phyloP scores from a whole-genome alignment of 1,140 invertebrate genomes.

The Caenorhabditis inopinata region DNA sequence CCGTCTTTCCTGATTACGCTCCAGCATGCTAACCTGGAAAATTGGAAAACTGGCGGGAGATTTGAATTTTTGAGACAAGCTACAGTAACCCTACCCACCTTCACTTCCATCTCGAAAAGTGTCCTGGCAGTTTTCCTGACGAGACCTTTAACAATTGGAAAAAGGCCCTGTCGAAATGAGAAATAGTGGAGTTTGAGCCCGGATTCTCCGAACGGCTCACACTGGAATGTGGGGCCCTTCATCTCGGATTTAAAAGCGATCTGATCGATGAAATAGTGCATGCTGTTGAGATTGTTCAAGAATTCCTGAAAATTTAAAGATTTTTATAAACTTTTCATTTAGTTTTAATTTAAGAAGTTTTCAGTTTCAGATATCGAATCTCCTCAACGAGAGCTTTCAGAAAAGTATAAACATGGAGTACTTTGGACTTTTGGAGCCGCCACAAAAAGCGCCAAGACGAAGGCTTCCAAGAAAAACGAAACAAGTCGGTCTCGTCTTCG shows the following conservation, averaged over 20 bases:
- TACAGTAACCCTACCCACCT: background rate
- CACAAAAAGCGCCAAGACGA: too few species aligned
- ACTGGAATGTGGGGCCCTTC: constrained; percentile 48
- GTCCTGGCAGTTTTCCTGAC: constrained; percentile 37
- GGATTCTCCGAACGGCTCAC: constrained; percentile 42
- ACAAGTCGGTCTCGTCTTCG: too few species aligned
- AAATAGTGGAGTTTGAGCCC: constrained; percentile 46
- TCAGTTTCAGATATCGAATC: too few species aligned
- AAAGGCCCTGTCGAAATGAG: constrained; percentile 45
- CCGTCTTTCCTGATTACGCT: constrained; percentile 42
- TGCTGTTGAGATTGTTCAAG: constrained; percentile 50
- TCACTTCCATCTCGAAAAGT: constrained; percentile 48
- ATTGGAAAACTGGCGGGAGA: background rate
- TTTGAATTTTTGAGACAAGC: background rate
- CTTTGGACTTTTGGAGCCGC: too few species aligned
- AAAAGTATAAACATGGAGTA: too few species aligned
- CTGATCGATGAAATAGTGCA: constrained; percentile 53
- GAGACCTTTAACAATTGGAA: constrained; percentile 41
- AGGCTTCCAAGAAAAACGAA: too few species aligned
- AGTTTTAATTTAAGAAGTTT: too few species aligned
- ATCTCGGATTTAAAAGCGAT: constrained; percentile 50
- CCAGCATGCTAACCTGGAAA: constrained; percentile 40
- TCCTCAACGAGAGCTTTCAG: too few species aligned
- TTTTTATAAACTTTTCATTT: too few species aligned
- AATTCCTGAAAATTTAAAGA: constrained; percentile 48